Evolutionary conservation across 2,888 invertebrate species (phyloP).

Genomic region (Hydroisotoma schaefferi): DNA sequence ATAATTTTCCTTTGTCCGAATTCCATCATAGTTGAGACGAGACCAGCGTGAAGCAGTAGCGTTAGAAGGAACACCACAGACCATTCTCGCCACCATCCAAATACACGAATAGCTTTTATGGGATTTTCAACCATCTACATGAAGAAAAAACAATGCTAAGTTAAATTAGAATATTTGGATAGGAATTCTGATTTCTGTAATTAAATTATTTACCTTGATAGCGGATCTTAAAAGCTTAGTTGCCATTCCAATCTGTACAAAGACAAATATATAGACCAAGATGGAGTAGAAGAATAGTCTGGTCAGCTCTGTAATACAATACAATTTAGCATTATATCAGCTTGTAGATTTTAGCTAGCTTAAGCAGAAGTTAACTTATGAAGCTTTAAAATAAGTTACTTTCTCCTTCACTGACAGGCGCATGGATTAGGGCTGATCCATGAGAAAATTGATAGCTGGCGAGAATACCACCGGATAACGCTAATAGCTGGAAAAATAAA

Average conservation of each 20-base stretch:
- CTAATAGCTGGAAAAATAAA: slow-evolving; percentile 20
- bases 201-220: slow-evolving; percentile 28
- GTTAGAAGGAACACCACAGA: slow-evolving; percentile 36
- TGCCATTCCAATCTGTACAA: slow-evolving; percentile 36
- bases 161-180: background rate
- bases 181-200: too few relatives aligned
- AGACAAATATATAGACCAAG: slow-evolving; percentile 30
- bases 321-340: slow-evolving; percentile 2
- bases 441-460: slow-evolving; percentile 29
- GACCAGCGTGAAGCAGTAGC: slow-evolving; percentile 31
- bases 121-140: slow-evolving; percentile 28
- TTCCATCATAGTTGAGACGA: slow-evolving; percentile 36
- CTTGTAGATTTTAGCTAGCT: background rate
- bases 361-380: too few relatives aligned
- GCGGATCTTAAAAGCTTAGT: slow-evolving; percentile 27
- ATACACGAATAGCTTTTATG: slow-evolving; percentile 21
- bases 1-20: slow-evolving; percentile 27
- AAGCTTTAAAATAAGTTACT: slow-evolving; percentile 20
- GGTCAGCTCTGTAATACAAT: slow-evolving; percentile 29
- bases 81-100: slow-evolving; percentile 41
- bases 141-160: background rate
- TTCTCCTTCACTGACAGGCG: slow-evolving; percentile 23
- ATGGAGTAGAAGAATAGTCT: slow-evolving; percentile 31
- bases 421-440: slow-evolving; percentile 29
- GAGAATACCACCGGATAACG: slow-evolving; percentile 18